Conservation (phyloP, 2,113 vertebrate genomes). For the Periophthalmus modestus region DNA sequence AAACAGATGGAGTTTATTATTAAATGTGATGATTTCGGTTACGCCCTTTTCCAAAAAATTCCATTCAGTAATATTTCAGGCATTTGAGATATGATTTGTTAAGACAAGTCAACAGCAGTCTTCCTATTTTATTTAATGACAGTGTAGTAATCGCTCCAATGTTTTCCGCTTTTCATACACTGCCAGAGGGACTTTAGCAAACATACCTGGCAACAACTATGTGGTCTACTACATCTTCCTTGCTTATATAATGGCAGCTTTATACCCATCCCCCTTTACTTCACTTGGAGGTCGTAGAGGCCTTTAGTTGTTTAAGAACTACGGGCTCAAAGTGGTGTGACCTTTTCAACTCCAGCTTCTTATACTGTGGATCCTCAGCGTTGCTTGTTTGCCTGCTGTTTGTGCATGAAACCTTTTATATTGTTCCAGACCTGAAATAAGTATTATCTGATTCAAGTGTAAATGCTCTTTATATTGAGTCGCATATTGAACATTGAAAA, state of each 20-base stretch:
- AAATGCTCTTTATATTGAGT: neutral
- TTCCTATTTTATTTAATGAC: constrained; percentile 85
- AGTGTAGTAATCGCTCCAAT: constrained; percentile 84
- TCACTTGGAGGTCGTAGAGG: constrained; percentile 88
- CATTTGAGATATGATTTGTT: constrained; percentile 44
- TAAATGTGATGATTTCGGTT: constrained; percentile 48
- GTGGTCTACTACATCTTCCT: constrained; percentile 57
- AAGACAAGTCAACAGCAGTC: constrained; percentile 73
- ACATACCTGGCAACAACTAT: constrained; percentile 87
- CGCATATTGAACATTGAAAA: too few species aligned
- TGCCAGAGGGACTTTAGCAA: constrained; percentile 87
- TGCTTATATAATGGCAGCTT: constrained; percentile 82
- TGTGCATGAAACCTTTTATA: neutral
- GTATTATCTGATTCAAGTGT: neutral
- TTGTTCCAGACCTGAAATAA: neutral
- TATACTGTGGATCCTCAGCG: constrained; percentile 70
- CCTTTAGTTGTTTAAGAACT: constrained; percentile 87
- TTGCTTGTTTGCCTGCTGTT: constrained; percentile 72
- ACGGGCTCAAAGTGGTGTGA: constrained; percentile 85
- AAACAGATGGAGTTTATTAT: constrained; percentile 52
- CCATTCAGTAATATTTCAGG: constrained; percentile 53
- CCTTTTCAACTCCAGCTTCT: constrained; percentile 85
- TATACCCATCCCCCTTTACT: constrained; percentile 72
- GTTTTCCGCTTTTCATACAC: constrained; percentile 86
- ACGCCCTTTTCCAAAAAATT: constrained; percentile 33